Evolutionary conservation across 92 coral and sea anemone species (phyloP).

Genomic region (Muricea muricata): DNA sequence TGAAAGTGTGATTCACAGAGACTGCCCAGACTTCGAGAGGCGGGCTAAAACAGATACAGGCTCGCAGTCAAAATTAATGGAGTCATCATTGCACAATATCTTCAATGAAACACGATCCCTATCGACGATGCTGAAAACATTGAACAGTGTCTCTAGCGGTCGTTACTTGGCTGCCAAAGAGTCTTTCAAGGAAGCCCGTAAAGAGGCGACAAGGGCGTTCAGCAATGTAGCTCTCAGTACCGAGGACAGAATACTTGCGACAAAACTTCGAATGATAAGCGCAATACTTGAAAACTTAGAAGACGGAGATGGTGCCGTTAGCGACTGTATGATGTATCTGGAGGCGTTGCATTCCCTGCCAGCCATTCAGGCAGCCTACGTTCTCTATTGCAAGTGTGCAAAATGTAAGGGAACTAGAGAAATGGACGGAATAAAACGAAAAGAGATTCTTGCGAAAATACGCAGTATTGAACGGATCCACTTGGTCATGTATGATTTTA

Average conservation of each 20-base stretch:
- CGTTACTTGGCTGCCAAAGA: background rate
- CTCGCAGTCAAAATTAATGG: no score
- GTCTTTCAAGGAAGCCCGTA: background rate
- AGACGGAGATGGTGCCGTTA: background rate
- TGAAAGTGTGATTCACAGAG: no score
- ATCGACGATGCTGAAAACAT: background rate
- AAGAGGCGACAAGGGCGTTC: slow-evolving; percentile 24
- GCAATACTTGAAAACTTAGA: background rate
- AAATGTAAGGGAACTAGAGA: background rate
- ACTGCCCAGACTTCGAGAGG: no score
- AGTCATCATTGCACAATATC: background rate
- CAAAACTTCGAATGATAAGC: background rate
- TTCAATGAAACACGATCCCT: background rate
- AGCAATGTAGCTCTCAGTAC: slow-evolving; percentile 21
- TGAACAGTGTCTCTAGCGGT: background rate
- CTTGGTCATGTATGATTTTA: background rate
- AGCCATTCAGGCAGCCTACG: background rate
- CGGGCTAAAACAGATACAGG: no score
- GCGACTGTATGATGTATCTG: background rate
- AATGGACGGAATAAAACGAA: background rate
- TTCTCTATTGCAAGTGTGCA: background rate
- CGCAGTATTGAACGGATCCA: background rate
- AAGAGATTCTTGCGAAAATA: background rate
- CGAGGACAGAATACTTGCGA: background rate
- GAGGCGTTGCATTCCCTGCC: background rate